Base-by-base conservation (phyloP, 2,797 vertebrate species). In the Alectoris magna region DNA sequence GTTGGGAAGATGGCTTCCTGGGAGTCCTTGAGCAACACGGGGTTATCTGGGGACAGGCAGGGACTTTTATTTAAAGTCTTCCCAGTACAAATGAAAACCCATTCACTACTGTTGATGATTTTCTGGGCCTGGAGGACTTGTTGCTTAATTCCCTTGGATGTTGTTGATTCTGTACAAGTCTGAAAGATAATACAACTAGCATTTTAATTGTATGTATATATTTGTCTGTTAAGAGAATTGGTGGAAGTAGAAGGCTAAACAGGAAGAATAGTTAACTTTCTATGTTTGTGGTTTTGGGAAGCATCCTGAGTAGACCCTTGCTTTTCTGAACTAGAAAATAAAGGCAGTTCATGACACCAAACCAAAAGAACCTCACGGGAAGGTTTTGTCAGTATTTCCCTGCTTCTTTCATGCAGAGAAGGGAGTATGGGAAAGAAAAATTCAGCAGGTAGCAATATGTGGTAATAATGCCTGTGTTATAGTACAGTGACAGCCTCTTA, bases 1-100 rank as follows among this genome's bases (percentile, higher is more conserved):
- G 39, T 77, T 49, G 31, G 38, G 62, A 93, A 91, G 78, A 83
- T 72, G 88, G 2, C n/a, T 70, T 92, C 82, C 84, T 69, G 48
- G 23, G 43, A 66, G 78, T 53, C 21, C 23, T 89, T 53, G 11
- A 77, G 59, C n/a, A 77, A 41, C 22, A 34, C 1, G 0, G 46
- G 91, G 90, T 96, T 95, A 89, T 89, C 16, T 87, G 46, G 63
- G 93, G 90, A 95, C 70, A 91, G 14, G 22, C 75, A 18, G 34
- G 34, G 34, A 34, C 34, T 34, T 34, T 69, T 78, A 23, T 9
- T 89, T 39, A 44, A 59, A 48, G 36, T 89, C 92, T 82, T 72
- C 51, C 14, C 9, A 53, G 10, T 78, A 31, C 26, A 66, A 67
- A 72, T 72, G 46, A 80, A 94, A 87, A 14, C 11, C 9, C 6